Conservation (phyloP, 2,888 invertebrate species). For the Amphipoea oculea region DNA sequence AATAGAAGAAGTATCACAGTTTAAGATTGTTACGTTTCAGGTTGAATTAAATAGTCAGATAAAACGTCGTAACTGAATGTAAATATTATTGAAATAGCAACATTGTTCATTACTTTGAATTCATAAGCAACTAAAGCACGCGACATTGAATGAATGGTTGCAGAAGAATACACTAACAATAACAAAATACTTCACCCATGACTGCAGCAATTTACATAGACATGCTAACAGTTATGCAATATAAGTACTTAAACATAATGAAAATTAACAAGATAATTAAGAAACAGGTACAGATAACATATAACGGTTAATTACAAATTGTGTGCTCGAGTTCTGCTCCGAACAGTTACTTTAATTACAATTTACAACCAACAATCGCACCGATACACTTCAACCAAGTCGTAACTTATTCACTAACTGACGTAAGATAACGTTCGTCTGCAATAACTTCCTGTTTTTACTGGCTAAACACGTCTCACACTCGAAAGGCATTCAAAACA, state of each 20-base stretch:
- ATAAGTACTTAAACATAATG: constrained; percentile 12
- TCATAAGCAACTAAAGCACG: constrained; percentile 32
- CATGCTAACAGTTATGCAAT: constrained; percentile 27
- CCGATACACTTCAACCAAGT: constrained; percentile 43
- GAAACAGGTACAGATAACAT: constrained; percentile 30
- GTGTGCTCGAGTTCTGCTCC: constrained; percentile 21
- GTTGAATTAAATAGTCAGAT: neutral
- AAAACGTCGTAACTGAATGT: constrained; percentile 10
- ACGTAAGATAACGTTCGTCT: constrained; percentile 57
- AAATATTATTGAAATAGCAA: constrained; percentile 50
- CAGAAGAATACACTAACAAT: constrained; percentile 41
- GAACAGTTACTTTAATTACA: constrained; percentile 58
- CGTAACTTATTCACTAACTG: constrained; percentile 58
- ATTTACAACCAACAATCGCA: constrained; percentile 48
- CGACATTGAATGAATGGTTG: constrained; percentile 32
- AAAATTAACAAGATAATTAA: constrained; percentile 36
- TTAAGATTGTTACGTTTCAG: neutral
- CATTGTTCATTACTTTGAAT: constrained; percentile 36
- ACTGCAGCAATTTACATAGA: constrained; percentile 18
- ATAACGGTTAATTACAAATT: constrained; percentile 42
- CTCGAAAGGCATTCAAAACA: constrained; percentile 54
- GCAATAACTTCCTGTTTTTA: constrained; percentile 62
- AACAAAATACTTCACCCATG: constrained; percentile 40
- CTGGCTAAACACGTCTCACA: constrained; percentile 40
- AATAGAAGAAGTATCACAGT: constrained; percentile 34